Evolutionary conservation across 2,888 invertebrate genomes (phyloP).

Genomic region (Metopia argyrocephala): DNA sequence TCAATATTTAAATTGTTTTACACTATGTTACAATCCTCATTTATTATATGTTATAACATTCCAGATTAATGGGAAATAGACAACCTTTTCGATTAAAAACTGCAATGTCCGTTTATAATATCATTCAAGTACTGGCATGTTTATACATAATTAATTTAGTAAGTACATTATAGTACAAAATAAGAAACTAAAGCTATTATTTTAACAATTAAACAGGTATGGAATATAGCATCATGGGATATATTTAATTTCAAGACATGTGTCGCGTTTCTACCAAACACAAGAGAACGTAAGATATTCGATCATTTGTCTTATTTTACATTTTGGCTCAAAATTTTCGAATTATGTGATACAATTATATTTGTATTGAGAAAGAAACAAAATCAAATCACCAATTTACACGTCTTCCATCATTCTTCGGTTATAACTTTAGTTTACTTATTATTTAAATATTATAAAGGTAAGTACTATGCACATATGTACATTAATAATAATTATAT

Average conservation of each 20-base stretch:
- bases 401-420: constrained; percentile 86
- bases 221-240: constrained; percentile 64
- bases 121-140: constrained; percentile 84
- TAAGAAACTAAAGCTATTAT: no score
- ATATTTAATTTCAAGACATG: constrained; percentile 70
- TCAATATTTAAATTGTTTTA: no score
- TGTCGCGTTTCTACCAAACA: constrained; percentile 54
- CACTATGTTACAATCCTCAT: no score
- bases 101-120: constrained; percentile 87
- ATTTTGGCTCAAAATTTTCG: constrained; percentile 82
- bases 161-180: constrained; percentile 30
- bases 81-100: constrained; percentile 83
- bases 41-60: constrained; percentile 23
- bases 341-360: constrained; percentile 85
- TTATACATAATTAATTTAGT: constrained; percentile 71
- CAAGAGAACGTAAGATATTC: constrained; percentile 61
- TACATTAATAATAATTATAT: neutral
- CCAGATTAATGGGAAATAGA: constrained; percentile 83
- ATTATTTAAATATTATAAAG: constrained; percentile 83
- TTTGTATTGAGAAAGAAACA: constrained; percentile 86
- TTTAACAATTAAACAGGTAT: constrained; percentile 65
- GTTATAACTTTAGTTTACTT: constrained; percentile 82
- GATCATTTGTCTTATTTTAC: constrained; percentile 81
- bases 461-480: constrained; percentile 77
- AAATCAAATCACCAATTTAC: constrained; percentile 85